phyloP scores from a whole-genome alignment of 2,113 vertebrate species.

The Paramisgurnus dabryanus region DNA sequence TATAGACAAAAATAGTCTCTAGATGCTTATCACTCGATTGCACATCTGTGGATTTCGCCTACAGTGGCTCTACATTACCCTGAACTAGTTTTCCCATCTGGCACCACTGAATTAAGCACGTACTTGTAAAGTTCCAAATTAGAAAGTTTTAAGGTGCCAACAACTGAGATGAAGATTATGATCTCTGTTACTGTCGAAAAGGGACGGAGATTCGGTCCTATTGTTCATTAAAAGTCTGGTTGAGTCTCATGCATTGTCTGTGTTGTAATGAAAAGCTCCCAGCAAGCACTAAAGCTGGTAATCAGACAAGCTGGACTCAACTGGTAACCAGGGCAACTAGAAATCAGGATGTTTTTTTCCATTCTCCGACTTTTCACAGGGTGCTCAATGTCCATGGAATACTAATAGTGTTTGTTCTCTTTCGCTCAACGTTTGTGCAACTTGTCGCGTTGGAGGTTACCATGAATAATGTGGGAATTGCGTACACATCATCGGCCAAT shows the following conservation, averaged over 20 bases:
- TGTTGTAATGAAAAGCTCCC: constrained; percentile 51
- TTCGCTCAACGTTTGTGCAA: constrained; percentile 3
- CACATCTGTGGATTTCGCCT: constrained; percentile 37
- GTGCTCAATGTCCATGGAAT: constrained; percentile 37
- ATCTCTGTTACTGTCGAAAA: neutral
- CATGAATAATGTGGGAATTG: constrained; percentile 7
- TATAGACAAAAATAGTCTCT: neutral
- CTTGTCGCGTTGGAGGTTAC: neutral
- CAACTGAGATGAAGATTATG: neutral
- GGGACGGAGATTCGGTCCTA: neutral
- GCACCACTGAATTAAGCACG: constrained; percentile 20
- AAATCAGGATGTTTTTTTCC: constrained; percentile 47
- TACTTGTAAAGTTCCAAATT: constrained; percentile 18
- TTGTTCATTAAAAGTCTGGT: constrained; percentile 58
- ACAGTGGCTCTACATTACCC: constrained; percentile 14
- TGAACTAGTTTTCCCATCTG: constrained; percentile 25
- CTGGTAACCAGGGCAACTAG: constrained; percentile 60
- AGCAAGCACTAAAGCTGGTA: constrained; percentile 47
- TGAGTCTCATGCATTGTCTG: constrained; percentile 41
- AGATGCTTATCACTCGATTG: neutral
- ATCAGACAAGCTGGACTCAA: constrained; percentile 51
- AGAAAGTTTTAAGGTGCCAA: constrained; percentile 15
- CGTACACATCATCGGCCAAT: constrained; percentile 5
- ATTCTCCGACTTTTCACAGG: constrained; percentile 37
- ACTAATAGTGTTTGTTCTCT: constrained; percentile 42